Conservation (phyloP, 2,113 vertebrate genomes). For the Boleophthalmus pectinirostris region DNA sequence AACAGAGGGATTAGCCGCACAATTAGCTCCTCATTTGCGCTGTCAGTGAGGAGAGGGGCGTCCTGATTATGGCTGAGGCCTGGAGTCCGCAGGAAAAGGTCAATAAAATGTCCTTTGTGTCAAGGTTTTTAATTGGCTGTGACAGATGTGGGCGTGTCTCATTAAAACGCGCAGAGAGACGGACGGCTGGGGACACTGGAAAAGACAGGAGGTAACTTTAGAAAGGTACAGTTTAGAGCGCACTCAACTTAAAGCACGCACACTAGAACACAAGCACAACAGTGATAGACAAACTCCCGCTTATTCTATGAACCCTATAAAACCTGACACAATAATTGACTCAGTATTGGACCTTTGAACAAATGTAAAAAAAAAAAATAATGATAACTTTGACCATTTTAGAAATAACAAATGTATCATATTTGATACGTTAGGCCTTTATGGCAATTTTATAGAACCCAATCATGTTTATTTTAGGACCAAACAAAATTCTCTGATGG, state of each 20-base stretch:
- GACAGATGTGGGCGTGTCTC: conserved; percentile 37
- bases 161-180: conserved; percentile 36
- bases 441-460: no score
- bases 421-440: no score
- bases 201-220: background rate
- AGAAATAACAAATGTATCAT: no score
- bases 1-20: conserved; percentile 71
- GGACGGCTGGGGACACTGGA: conserved; percentile 14
- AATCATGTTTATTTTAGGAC: no score
- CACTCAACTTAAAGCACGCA: background rate
- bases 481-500: no score
- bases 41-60: conserved; percentile 41
- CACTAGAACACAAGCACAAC: background rate
- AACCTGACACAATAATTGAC: no score
- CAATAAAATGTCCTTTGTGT: conserved; percentile 54
- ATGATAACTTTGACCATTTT: no score
- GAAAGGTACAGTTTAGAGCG: background rate
- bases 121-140: conserved; percentile 46
- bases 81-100: conserved; percentile 51
- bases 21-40: conserved; percentile 63
- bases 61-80: conserved; percentile 50
- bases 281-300: background rate
- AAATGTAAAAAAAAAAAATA: no score
- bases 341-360: no score
- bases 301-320: no score